These are phyloP conservation scores for Elgonia sp. DNA, from an alignment of 2,888 invertebrate species.

Conservation along the genomic window DNA sequence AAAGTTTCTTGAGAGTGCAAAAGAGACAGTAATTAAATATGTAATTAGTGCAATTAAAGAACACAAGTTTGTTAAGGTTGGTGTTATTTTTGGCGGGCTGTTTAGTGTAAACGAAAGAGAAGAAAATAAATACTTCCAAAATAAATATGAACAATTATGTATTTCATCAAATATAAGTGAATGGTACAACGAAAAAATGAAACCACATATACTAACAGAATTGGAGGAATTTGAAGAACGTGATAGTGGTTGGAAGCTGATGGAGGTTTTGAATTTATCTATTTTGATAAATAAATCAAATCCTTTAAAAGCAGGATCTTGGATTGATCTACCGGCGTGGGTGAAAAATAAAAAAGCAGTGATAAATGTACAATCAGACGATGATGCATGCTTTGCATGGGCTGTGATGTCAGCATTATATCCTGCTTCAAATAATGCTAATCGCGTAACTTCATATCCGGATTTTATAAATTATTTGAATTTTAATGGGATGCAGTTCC, in stretches of 20 bases:
- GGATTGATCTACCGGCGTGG: constrained; percentile 68
- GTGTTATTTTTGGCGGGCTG: constrained; percentile 5
- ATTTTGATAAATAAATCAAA: too few relatives aligned
- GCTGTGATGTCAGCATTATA: too few relatives aligned
- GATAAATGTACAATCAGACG: too few relatives aligned
- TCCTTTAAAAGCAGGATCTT: too few relatives aligned
- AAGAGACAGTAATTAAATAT: neutral
- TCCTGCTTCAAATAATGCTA: too few relatives aligned
- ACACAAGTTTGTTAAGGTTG: constrained; percentile 23
- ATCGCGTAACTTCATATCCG: too few relatives aligned
- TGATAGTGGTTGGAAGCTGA: too few relatives aligned
- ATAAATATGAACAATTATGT: constrained; percentile 22
- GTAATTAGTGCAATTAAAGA: neutral
- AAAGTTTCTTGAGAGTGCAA: neutral
- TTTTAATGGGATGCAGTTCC: constrained; percentile 21
- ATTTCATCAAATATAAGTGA: constrained; percentile 16
- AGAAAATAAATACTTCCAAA: neutral
- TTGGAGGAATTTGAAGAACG: too few relatives aligned
- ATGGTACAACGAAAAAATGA: constrained; percentile 61
- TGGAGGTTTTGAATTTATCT: too few relatives aligned
- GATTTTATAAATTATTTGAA: too few relatives aligned
- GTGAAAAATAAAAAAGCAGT: constrained; percentile 61
- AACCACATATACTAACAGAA: too few relatives aligned
- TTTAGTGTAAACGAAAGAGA: neutral
- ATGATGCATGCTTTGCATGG: too few relatives aligned